These are phyloP conservation scores for Laupala kohalensis DNA, from an alignment of 1,140 invertebrate species.

Conservation along the genomic window DNA sequence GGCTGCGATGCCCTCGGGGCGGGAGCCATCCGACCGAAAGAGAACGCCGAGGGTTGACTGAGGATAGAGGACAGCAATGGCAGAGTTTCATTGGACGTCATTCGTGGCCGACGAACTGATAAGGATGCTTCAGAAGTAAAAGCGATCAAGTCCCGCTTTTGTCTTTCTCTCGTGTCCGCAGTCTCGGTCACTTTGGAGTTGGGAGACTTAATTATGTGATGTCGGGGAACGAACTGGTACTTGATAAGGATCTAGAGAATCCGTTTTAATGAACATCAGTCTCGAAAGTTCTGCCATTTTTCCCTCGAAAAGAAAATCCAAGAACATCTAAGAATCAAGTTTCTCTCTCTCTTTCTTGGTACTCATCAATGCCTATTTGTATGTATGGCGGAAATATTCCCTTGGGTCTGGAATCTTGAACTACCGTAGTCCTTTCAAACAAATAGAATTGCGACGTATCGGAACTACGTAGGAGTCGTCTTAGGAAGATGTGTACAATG, in stretches of 20 bases:
- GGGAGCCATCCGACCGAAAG: neutral
- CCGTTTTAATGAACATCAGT: too few species aligned
- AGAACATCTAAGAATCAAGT: too few species aligned
- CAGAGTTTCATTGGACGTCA: too few species aligned
- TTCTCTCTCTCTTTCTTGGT: neutral
- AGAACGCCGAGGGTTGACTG: neutral
- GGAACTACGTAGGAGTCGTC: neutral
- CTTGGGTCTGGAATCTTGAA: neutral
- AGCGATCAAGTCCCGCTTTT: neutral
- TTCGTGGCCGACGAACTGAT: neutral
- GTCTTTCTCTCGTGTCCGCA: neutral
- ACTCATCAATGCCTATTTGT: neutral
- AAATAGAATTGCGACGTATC: neutral
- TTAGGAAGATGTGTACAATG: neutral
- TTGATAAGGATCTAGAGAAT: too few species aligned
- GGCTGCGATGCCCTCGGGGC: neutral
- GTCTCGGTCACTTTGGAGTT: neutral
- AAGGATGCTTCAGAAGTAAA: neutral
- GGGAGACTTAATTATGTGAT: neutral
- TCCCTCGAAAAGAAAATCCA: too few species aligned
- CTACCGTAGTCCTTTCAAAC: neutral
- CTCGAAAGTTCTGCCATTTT: too few species aligned
- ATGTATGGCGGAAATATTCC: neutral
- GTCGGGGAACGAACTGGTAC: neutral
- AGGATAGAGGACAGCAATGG: neutral